A percentile compares a stretch with the other conserved stretches of the same genome.
Conservation (phyloP, 1,140 invertebrate genomes). For the Dendroctonus ponderosae region DNA sequence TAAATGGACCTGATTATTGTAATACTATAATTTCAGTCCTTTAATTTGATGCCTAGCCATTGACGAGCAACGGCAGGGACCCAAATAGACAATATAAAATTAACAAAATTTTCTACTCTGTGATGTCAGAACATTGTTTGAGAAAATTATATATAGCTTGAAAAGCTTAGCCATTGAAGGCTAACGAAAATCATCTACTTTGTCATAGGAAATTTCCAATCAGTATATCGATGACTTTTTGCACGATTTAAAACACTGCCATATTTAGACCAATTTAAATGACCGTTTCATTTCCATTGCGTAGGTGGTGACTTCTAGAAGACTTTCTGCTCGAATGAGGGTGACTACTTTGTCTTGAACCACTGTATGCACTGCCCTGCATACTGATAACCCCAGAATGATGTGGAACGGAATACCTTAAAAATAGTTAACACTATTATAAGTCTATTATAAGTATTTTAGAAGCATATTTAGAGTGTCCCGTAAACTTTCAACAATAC, state of each 20-base stretch:
- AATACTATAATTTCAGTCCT: too few relatives aligned
- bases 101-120: not conserved
- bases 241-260: too few relatives aligned
- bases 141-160: not conserved
- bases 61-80: too few relatives aligned
- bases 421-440: too few relatives aligned
- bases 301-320: constrained; percentile 42
- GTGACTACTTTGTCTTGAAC: constrained; percentile 39
- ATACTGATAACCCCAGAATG: constrained; percentile 20
- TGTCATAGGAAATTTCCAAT: not conserved
- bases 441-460: too few relatives aligned
- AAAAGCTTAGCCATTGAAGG: not conserved
- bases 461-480: too few relatives aligned
- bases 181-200: not conserved
- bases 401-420: constrained; percentile 25
- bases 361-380: constrained; percentile 24
- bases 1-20: too few relatives aligned
- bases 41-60: too few relatives aligned
- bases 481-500: too few relatives aligned
- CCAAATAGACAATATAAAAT: not conserved
- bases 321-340: constrained; percentile 43
- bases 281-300: constrained; percentile 41
- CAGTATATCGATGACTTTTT: too few relatives aligned
- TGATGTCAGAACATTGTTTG: too few relatives aligned
- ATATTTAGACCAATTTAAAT: constrained; percentile 33